Conservation (phyloP, 35 echinoderm and acorn worm genomes). For the Lytechinus pictus region DNA sequence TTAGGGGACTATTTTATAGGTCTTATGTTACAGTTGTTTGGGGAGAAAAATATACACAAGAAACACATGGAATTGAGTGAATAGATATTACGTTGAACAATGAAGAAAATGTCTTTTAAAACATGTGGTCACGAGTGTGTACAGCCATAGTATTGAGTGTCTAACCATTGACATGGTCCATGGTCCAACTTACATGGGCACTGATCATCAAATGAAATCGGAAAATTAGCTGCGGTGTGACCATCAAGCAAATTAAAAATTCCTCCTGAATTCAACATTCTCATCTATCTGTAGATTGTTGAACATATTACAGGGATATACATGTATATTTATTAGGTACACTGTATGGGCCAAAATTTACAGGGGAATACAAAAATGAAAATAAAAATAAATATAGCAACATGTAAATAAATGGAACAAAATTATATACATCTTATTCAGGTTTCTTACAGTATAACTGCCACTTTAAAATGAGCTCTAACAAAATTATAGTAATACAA, state of each 20-base stretch:
- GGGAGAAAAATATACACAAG: too few relatives aligned
- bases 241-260: not conserved
- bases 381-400: constrained; percentile 14
- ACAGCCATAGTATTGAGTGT: too few relatives aligned
- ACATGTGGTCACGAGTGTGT: too few relatives aligned
- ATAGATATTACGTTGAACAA: too few relatives aligned
- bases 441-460: not conserved
- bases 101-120: too few relatives aligned
- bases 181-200: too few relatives aligned
- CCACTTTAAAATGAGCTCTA: not conserved
- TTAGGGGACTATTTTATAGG: too few relatives aligned
- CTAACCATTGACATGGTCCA: too few relatives aligned
- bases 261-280: not conserved
- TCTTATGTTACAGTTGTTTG: too few relatives aligned
- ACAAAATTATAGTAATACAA: not conserved
- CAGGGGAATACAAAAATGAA: not conserved
- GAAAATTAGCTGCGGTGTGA: not conserved
- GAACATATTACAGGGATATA: not conserved
- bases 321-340: not conserved
- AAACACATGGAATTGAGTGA: too few relatives aligned
- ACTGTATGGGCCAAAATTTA: not conserved
- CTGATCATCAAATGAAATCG: not conserved
- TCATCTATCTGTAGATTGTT: not conserved
- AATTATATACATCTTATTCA: not conserved
- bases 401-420: constrained; percentile 4